Evolutionary conservation across 2,113 vertebrate genomes (phyloP).

Genomic region (Gavialis gangeticus): DNA sequence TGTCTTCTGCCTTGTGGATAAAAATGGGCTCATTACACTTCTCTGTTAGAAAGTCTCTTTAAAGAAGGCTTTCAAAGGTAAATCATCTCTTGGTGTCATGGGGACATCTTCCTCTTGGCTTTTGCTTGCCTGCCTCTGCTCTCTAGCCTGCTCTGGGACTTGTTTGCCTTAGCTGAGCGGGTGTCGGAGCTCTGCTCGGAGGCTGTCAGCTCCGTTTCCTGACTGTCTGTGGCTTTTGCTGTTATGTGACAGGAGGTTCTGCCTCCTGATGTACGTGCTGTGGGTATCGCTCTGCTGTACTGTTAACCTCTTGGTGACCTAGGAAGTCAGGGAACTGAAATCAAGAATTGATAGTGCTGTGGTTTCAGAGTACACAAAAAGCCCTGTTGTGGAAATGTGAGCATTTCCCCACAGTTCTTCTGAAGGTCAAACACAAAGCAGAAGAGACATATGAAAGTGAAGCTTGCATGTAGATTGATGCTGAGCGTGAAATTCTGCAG

Average conservation of each 20-base stretch:
- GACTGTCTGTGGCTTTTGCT: not conserved
- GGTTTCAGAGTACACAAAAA: not conserved
- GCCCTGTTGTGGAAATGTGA: not conserved
- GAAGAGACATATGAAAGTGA: not conserved
- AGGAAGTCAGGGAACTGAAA: not conserved
- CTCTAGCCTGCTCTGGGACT: accelerated
- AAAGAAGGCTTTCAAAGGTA: not conserved
- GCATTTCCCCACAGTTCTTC: not conserved
- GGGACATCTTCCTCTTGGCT: not conserved
- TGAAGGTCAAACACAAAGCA: accelerated
- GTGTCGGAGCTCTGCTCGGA: not conserved
- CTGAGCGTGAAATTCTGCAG: not conserved
- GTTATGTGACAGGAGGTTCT: not conserved
- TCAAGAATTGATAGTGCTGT: not conserved
- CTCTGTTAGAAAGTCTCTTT: not conserved
- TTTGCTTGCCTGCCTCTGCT: not conserved
- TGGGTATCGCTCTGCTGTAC: not conserved
- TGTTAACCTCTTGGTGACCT: not conserved
- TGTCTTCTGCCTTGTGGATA: not conserved
- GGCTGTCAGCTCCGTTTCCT: not conserved
- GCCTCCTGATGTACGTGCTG: not conserved
- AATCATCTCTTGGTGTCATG: not conserved
- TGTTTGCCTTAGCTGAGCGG: accelerated
- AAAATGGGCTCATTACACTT: not conserved
- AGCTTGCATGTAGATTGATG: accelerated